Evolutionary conservation across 2,113 vertebrate genomes (phyloP).

Genomic region (Sphyrna mokarran): DNA sequence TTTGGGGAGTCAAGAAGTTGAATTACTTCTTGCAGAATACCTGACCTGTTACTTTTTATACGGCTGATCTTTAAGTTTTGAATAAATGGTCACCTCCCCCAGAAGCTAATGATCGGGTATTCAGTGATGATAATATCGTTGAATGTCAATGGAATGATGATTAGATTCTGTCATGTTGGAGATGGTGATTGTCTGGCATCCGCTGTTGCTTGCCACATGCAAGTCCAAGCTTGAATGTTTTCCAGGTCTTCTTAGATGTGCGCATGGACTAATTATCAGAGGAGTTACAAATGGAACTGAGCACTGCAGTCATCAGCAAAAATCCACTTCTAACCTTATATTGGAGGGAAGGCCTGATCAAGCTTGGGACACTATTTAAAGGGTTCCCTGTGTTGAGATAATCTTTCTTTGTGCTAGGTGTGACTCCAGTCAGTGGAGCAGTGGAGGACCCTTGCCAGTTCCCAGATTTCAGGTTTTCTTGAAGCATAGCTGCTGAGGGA

Average conservation of each 20-base stretch:
- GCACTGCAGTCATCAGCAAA: neutral
- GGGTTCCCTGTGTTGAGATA: neutral
- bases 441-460: neutral
- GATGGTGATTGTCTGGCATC: neutral
- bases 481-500: neutral
- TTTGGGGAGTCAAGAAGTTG: too few relatives aligned
- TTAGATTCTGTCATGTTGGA: neutral
- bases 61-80: too few relatives aligned
- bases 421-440: too few relatives aligned
- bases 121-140: too few relatives aligned
- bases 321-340: neutral
- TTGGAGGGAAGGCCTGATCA: neutral
- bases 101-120: too few relatives aligned
- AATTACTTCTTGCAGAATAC: too few relatives aligned
- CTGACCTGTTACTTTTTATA: too few relatives aligned
- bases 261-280: neutral
- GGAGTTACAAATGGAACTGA: neutral
- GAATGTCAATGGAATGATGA: too few relatives aligned
- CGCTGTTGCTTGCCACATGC: neutral
- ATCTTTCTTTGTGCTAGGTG: neutral
- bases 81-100: too few relatives aligned
- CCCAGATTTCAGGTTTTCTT: neutral
- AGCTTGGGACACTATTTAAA: neutral
- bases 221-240: neutral
- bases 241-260: neutral